Evolutionary conservation across 2,888 invertebrate genomes (phyloP).

Genomic region (Hypomecis atomaria): DNA sequence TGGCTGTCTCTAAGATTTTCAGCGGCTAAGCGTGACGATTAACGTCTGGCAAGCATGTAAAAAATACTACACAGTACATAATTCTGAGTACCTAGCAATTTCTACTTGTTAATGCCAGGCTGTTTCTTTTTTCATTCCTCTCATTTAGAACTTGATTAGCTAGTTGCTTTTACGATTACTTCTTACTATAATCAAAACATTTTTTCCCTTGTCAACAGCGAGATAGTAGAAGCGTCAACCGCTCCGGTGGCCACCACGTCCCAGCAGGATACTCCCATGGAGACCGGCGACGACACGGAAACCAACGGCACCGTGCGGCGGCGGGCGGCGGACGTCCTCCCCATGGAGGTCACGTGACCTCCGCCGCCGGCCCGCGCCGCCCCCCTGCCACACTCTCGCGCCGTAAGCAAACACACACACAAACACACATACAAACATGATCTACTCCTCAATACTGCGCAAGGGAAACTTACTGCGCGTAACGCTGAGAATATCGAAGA

Average conservation of each 20-base stretch:
- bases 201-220: constrained; percentile 50
- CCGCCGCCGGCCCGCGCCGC: constrained; percentile 34
- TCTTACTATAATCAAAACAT: not conserved
- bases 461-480: not conserved
- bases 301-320: constrained; percentile 59
- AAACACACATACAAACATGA: not conserved
- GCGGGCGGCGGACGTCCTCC: constrained; percentile 64
- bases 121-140: too few relatives aligned
- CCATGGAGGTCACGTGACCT: constrained; percentile 82
- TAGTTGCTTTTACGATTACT: too few relatives aligned
- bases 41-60: too few relatives aligned
- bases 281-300: constrained; percentile 39
- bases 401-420: constrained; percentile 10
- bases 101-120: too few relatives aligned
- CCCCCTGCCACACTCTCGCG: constrained; percentile 11
- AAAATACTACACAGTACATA: too few relatives aligned
- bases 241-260: constrained; percentile 50
- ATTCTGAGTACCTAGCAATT: too few relatives aligned
- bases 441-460: too few relatives aligned
- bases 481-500: too few relatives aligned
- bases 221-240: constrained; percentile 60
- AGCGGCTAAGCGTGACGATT: too few relatives aligned
- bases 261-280: constrained; percentile 36
- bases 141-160: too few relatives aligned
- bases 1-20: too few relatives aligned